Percentiles rank a stretch among this genome's conserved stretches.
Evolutionary conservation across 2,888 invertebrate species (phyloP).

Genomic region (Sarcophaga caerulescens): DNA sequence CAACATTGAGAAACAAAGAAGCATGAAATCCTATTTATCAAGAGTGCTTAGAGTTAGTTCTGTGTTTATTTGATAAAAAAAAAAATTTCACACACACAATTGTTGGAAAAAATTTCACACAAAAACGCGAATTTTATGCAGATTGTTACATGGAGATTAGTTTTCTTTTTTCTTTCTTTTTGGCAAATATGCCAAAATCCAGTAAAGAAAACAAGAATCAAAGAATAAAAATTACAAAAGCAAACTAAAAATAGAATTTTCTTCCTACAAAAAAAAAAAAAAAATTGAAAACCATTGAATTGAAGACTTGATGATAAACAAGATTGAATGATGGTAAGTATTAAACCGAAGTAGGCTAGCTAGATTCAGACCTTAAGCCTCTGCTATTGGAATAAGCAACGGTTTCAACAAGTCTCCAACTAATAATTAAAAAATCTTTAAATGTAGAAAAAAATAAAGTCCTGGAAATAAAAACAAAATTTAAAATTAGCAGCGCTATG

Average conservation of each 20-base stretch:
- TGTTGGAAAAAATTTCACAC: neutral
- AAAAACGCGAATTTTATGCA: neutral
- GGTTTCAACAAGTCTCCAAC: no score
- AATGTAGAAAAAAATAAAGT: no score
- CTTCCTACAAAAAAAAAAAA: neutral
- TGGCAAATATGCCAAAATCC: constrained; percentile 15
- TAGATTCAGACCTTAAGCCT: no score
- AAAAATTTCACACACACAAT: neutral
- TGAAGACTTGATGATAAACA: neutral
- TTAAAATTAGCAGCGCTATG: no score
- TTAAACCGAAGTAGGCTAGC: no score
- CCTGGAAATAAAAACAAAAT: no score
- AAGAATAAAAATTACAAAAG: no score
- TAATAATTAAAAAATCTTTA: no score
- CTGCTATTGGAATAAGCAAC: no score
- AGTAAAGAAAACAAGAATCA: neutral
- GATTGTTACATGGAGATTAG: neutral
- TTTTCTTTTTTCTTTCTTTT: neutral
- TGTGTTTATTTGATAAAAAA: neutral
- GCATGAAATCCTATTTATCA: neutral
- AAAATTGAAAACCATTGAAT: neutral
- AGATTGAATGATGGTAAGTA: no score
- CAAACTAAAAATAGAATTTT: no score
- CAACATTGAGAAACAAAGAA: neutral
- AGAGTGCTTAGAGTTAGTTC: neutral